Percentiles rank a stretch among this genome's conserved stretches.
Evolutionary conservation across 2,888 invertebrate species (phyloP).

Genomic region (Eupithecia subumbrata): DNA sequence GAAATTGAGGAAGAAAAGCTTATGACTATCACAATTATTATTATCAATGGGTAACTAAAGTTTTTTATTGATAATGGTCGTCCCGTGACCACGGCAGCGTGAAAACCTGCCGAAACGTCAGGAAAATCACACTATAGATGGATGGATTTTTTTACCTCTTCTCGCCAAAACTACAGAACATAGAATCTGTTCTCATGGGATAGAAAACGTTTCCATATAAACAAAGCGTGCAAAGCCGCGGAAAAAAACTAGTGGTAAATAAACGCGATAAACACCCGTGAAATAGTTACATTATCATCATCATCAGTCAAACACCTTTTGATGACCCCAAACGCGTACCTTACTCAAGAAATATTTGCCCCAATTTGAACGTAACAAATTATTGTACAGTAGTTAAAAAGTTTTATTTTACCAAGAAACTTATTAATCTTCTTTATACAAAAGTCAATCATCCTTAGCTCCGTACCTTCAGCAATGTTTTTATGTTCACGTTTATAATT

Average conservation of each 20-base stretch:
- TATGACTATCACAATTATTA: neutral
- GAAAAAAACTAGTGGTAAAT: too few relatives aligned
- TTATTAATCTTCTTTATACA: neutral
- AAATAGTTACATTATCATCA: too few relatives aligned
- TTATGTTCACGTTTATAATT: constrained; percentile 62
- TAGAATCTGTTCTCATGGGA: too few relatives aligned
- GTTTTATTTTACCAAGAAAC: neutral
- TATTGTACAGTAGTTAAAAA: neutral
- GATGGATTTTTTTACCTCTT: too few relatives aligned
- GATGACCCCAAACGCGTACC: neutral
- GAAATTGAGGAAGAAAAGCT: neutral
- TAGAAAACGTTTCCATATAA: too few relatives aligned
- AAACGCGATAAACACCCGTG: too few relatives aligned
- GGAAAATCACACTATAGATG: too few relatives aligned
- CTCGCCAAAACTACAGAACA: too few relatives aligned
- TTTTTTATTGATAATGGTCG: neutral
- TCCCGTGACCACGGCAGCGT: too few relatives aligned
- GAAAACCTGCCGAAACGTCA: too few relatives aligned
- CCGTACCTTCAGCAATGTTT: constrained; percentile 40
- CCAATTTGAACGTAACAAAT: neutral
- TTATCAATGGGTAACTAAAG: neutral
- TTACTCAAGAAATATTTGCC: too few relatives aligned
- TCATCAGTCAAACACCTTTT: neutral
- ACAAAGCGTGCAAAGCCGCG: too few relatives aligned
- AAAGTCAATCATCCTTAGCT: constrained; percentile 35